phyloP scores from a whole-genome alignment of 1,140 invertebrate species.

The Ostrea edulis region DNA sequence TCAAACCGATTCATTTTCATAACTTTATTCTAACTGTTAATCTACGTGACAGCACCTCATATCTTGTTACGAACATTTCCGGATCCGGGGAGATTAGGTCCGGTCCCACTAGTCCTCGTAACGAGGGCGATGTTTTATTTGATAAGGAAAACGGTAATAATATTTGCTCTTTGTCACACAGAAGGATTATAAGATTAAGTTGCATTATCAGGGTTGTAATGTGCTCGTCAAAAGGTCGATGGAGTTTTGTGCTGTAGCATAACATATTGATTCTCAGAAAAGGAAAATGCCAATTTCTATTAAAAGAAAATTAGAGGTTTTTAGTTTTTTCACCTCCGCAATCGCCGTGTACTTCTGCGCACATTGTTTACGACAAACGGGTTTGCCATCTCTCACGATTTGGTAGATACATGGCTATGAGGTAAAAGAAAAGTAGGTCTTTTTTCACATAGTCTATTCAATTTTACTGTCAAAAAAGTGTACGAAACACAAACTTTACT shows the following conservation, averaged over 20 bases:
- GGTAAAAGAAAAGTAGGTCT: too few species aligned
- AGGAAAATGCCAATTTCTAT: not conserved
- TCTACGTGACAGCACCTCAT: conserved; percentile 2
- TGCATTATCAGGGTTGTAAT: not conserved
- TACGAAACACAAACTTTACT: not conserved
- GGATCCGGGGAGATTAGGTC: conserved; percentile 1
- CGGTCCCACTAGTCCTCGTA: not conserved
- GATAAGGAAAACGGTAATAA: conserved; percentile 35
- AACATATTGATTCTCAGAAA: not conserved
- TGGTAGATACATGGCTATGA: not conserved
- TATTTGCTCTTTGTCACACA: conserved; percentile 25
- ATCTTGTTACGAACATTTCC: conserved; percentile 28
- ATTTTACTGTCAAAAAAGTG: not conserved
- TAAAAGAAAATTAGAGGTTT: not conserved
- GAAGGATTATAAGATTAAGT: conserved; percentile 29
- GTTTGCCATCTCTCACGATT: not conserved
- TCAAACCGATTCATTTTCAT: not conserved
- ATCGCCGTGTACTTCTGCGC: too few species aligned
- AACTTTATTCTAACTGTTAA: conserved; percentile 11
- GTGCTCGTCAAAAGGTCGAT: not conserved
- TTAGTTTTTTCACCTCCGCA: not conserved
- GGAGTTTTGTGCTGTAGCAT: not conserved
- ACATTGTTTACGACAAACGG: not conserved
- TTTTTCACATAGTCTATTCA: not conserved
- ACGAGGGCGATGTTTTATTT: conserved; percentile 37